These are phyloP conservation scores for Theretra japonica DNA, from an alignment of 2,888 invertebrate genomes.

Conservation along the genomic window DNA sequence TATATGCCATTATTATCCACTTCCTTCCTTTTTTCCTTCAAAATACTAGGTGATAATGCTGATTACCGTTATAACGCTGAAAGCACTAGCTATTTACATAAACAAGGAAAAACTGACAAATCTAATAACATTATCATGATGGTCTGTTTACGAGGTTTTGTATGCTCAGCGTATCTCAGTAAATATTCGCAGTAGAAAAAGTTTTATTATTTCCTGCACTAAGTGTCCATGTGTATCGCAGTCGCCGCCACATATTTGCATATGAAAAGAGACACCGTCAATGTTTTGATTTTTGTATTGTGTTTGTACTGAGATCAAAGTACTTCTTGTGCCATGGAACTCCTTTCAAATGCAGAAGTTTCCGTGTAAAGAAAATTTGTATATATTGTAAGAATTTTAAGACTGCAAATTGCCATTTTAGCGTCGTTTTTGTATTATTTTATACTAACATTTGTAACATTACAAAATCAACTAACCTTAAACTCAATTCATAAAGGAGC, in stretches of 20 bases:
- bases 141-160: not conserved
- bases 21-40: not conserved
- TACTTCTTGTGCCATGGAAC: slow-evolving; percentile 28
- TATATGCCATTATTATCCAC: not conserved
- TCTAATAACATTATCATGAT: not conserved
- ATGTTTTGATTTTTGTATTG: slow-evolving; percentile 70
- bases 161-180: not conserved
- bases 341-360: slow-evolving; percentile 49
- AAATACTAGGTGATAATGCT: not conserved
- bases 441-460: too few species aligned
- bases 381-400: not conserved
- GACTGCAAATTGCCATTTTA: not conserved
- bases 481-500: too few species aligned
- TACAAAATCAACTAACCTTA: too few species aligned
- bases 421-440: not conserved
- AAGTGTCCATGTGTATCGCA: slow-evolving; percentile 56
- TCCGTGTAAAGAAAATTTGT: slow-evolving; percentile 2
- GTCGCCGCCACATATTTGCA: slow-evolving; percentile 69
- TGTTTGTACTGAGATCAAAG: slow-evolving; percentile 18
- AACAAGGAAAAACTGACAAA: not conserved
- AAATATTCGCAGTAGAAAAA: not conserved
- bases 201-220: slow-evolving; percentile 40
- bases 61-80: not conserved
- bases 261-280: slow-evolving; percentile 72
- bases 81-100: not conserved